phyloP scores from a whole-genome alignment of 2,888 invertebrate genomes.

The Lasioglossum oenotherae region DNA sequence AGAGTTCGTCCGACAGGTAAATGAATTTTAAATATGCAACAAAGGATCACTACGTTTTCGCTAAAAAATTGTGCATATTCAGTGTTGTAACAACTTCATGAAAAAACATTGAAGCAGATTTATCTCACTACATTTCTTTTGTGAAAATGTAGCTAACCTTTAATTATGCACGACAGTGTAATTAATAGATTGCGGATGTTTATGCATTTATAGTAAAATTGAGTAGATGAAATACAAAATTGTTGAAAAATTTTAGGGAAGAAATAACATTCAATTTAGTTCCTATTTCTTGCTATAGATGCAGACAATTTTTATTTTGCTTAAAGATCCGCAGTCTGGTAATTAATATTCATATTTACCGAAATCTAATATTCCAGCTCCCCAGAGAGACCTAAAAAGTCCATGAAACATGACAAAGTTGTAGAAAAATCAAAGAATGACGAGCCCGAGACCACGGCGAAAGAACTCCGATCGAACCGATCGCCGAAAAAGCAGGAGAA shows the following conservation, averaged over 20 bases:
- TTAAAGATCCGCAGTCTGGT: not conserved
- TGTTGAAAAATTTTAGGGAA: too few relatives aligned
- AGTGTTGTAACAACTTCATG: too few relatives aligned
- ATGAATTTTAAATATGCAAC: not conserved
- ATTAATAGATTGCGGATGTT: not conserved
- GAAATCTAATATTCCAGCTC: slow-evolving; percentile 70
- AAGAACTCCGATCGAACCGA: slow-evolving; percentile 70
- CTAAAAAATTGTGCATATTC: too few relatives aligned
- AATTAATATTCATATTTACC: not conserved
- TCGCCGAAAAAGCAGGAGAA: slow-evolving; percentile 75
- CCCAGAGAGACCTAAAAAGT: slow-evolving; percentile 79
- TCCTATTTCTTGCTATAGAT: too few relatives aligned
- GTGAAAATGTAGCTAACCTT: not conserved
- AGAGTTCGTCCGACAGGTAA: slow-evolving; percentile 86
- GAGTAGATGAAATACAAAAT: too few relatives aligned
- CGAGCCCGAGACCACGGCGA: slow-evolving; percentile 64
- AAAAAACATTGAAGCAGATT: too few relatives aligned
- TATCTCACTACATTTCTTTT: too few relatives aligned
- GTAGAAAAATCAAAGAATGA: slow-evolving; percentile 67
- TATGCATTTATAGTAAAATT: too few relatives aligned
- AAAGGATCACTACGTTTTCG: not conserved
- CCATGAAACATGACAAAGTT: slow-evolving; percentile 74
- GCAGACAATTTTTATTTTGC: too few relatives aligned
- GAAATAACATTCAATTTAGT: too few relatives aligned
- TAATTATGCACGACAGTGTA: not conserved